Conservation (phyloP, 2,888 invertebrate species). For the Mesoligia furuncula region DNA sequence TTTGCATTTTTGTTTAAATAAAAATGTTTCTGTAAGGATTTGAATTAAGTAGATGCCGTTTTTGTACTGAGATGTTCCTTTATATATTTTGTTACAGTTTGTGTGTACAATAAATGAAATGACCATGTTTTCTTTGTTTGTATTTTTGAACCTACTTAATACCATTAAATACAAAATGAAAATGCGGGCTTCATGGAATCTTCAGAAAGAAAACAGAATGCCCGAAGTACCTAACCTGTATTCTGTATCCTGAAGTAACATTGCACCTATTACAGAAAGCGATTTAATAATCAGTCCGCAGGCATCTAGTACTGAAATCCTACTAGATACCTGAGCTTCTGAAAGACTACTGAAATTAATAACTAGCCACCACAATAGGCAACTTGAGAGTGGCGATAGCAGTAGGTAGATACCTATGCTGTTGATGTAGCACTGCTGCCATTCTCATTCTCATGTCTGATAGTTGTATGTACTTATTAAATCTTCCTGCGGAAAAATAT, state of each 20-base stretch:
- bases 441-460: not conserved
- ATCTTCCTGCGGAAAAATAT: not conserved
- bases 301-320: not conserved
- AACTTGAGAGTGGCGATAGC: not conserved
- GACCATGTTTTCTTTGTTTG: not conserved
- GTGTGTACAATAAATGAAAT: slow-evolving; percentile 16
- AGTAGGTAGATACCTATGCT: not conserved
- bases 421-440: too few species aligned
- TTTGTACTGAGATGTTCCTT: not conserved
- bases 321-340: not conserved
- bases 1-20: not conserved
- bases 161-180: not conserved
- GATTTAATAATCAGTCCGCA: too few species aligned
- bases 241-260: not conserved
- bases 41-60: not conserved
- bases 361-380: too few species aligned
- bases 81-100: not conserved
- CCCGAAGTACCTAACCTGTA: too few species aligned
- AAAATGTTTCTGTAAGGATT: not conserved
- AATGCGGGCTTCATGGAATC: not conserved
- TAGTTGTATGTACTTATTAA: too few species aligned
- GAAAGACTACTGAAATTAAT: not conserved
- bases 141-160: not conserved
- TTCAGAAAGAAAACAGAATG: not conserved
- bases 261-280: not conserved